Base-by-base conservation (phyloP, 2,113 vertebrate species). In the Phrynocephalus versicolor region DNA sequence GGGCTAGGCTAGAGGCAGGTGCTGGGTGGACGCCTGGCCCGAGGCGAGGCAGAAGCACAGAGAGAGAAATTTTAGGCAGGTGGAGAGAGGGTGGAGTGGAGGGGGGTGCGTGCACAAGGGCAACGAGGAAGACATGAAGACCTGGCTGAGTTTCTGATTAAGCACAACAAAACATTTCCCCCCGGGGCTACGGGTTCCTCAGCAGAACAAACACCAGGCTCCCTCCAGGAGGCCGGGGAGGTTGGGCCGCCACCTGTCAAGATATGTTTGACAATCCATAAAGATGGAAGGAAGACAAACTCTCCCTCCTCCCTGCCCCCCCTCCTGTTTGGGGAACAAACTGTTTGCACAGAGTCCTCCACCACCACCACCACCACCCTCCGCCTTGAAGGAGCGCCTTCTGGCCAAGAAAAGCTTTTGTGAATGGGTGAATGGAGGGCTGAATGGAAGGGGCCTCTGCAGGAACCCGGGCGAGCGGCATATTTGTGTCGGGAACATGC, bases 101-200 rank as follows among this genome's bases (percentile, higher is more conserved):
- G n/a, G n/a, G n/a, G n/a, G n/a, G n/a, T n/a, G n/a, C n/a, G n/a
- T n/a, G n/a, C n/a, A n/a, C n/a, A n/a, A n/a, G n/a, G n/a, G n/a
- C n/a, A n/a, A n/a, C n/a, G n/a, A 94, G 91, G 93, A 84, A 91
- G 92, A 75, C 93, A 92, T 92, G 90, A 7, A 91, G 95, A 94
- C 96, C 30, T 3, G 81, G 16, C 81, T 21, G 95, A 96, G 97
- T 98, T 97, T 97, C 94, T 96, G 94, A 98, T 97, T 95, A 94
- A 95, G 95, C 92, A 95, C 94, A 94, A 96, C 71, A 87, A 98
- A 97, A 78, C n/a, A 96, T 95, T 95, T 97, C 94, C 96, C n/a
- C 96, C 93, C 27, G 82, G 93, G 97, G 97, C 96, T 93, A 96
- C 94, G 92, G 96, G 96, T 96, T 95, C 95, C 88, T 95, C 94